Percentiles rank a stretch among this genome's conserved stretches.
phyloP scores from a whole-genome alignment of 53 echinoderm and acorn worm genomes.

The Apostichopus leukothele region DNA sequence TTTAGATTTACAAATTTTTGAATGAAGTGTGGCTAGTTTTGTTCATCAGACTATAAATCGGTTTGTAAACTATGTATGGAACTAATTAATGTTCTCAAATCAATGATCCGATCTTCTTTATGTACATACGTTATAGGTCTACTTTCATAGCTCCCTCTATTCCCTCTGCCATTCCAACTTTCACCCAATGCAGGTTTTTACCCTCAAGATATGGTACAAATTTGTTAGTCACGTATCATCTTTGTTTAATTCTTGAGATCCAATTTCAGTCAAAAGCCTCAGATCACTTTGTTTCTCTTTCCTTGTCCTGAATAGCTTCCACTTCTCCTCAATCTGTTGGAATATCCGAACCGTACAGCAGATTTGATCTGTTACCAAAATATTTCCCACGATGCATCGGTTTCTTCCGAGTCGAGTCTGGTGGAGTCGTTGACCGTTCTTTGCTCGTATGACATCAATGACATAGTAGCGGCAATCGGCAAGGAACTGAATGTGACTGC shows the following conservation, averaged over 20 bases:
- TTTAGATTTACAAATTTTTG: too few relatives aligned
- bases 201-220: neutral
- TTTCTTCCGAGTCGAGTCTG: conserved; percentile 27
- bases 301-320: neutral
- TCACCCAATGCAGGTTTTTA: too few relatives aligned
- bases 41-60: too few relatives aligned
- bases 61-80: too few relatives aligned
- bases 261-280: too few relatives aligned
- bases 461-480: conserved; percentile 21
- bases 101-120: too few relatives aligned
- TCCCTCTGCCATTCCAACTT: too few relatives aligned
- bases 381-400: conserved; percentile 8
- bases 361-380: neutral
- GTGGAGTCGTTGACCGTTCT: conserved; percentile 25
- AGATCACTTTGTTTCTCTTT: neutral
- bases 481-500: conserved; percentile 32
- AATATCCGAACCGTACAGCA: conserved; percentile 5
- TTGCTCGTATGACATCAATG: conserved; percentile 33
- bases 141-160: too few relatives aligned
- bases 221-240: neutral
- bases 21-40: too few relatives aligned
- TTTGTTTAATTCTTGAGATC: neutral
- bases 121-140: too few relatives aligned
- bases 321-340: neutral
- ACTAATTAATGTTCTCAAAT: too few relatives aligned